Conservation (phyloP, 1,140 invertebrate species). For the Drosophila eugracilis region DNA sequence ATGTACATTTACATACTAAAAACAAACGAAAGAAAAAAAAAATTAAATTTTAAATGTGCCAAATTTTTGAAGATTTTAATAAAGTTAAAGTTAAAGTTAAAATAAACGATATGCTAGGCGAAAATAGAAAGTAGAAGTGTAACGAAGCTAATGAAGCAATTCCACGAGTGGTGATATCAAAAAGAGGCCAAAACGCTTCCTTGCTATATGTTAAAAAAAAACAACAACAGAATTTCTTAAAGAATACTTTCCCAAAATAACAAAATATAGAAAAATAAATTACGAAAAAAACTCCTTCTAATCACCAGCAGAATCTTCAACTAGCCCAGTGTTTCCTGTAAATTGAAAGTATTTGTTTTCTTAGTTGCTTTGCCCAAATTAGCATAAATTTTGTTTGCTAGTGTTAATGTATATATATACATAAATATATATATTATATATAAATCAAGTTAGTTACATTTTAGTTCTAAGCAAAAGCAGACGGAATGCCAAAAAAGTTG, state of each 20-base stretch:
- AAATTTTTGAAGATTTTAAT: conserved; percentile 69
- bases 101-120: conserved; percentile 37
- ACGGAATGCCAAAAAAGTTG: conserved; percentile 46
- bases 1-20: conserved; percentile 60
- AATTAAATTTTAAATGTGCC: conserved; percentile 83
- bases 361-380: conserved; percentile 62
- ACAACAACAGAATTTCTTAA: neutral
- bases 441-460: conserved; percentile 13
- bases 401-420: conserved; percentile 57
- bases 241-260: neutral
- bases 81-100: conserved; percentile 55
- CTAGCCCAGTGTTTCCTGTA: conserved; percentile 60
- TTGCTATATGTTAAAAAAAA: conserved; percentile 35
- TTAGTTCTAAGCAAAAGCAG: conserved; percentile 21
- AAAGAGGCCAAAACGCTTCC: conserved; percentile 82
- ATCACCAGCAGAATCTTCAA: conserved; percentile 41
- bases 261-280: no score
- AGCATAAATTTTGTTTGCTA: conserved; percentile 60
- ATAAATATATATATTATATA: conserved; percentile 11
- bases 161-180: conserved; percentile 76
- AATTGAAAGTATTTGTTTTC: conserved; percentile 70
- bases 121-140: conserved; percentile 50
- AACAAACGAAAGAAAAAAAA: no score
- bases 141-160: conserved; percentile 76
- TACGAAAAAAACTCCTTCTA: no score